These are phyloP conservation scores for Anolis apletophallus DNA, from an alignment of 2,797 vertebrate genomes.

Conservation along the genomic window DNA sequence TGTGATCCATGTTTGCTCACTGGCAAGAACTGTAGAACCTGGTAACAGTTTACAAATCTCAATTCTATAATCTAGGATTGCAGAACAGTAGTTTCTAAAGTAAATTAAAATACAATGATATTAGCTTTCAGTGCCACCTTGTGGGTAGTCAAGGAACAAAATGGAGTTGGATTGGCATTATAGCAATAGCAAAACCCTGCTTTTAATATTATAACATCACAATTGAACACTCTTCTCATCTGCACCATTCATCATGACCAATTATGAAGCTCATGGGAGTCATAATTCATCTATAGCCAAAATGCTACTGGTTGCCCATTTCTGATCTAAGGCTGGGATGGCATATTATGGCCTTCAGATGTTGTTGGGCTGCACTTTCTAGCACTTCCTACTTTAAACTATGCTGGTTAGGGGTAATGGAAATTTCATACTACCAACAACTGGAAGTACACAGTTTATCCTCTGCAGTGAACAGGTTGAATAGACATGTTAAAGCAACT, in stretches of 20 bases:
- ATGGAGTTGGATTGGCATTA: not conserved
- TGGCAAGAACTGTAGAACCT: not conserved
- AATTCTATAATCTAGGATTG: not conserved
- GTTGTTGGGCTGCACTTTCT: no score
- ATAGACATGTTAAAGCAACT: no score
- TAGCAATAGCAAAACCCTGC: not conserved
- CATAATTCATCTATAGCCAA: no score
- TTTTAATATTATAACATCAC: not conserved
- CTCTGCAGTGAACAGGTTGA: no score
- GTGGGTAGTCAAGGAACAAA: constrained; percentile 10
- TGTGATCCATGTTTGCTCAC: not conserved
- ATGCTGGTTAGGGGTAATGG: not conserved
- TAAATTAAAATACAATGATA: not conserved
- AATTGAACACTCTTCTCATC: not conserved
- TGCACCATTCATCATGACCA: not conserved
- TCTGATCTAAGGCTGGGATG: no score
- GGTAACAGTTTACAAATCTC: not conserved
- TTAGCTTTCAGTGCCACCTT: constrained; percentile 17
- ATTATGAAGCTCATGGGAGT: no score
- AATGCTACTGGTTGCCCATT: no score
- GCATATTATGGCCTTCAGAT: no score
- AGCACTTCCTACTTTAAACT: no score
- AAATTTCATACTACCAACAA: not conserved
- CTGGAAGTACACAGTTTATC: not conserved
- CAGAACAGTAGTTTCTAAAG: not conserved